Evolutionary conservation across 2,113 vertebrate genomes (phyloP).

Genomic region (Charadrius vociferus): DNA sequence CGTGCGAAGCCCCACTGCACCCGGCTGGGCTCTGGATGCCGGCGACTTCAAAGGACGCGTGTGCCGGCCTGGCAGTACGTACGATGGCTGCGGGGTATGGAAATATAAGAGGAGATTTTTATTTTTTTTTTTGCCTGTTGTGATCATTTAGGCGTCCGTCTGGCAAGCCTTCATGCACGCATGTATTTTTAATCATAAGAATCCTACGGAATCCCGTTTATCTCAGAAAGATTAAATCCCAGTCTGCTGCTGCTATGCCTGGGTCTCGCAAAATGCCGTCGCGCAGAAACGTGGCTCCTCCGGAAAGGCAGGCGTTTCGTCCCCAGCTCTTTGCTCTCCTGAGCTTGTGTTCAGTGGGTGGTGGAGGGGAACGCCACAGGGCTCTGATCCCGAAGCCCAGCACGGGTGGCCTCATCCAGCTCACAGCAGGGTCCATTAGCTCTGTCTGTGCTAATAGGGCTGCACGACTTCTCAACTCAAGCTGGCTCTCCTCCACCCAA

Average conservation of each 20-base stretch:
- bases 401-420: background rate
- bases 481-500: background rate
- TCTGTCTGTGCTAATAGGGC: background rate
- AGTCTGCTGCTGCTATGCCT: background rate
- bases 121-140: background rate
- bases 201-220: background rate
- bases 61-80: background rate
- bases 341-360: rapidly evolving
- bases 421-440: too few species aligned
- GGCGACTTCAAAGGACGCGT: rapidly evolving
- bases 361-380: rapidly evolving
- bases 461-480: background rate
- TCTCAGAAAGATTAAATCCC: background rate
- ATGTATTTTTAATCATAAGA: background rate
- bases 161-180: background rate
- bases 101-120: background rate
- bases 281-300: rapidly evolving
- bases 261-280: rapidly evolving
- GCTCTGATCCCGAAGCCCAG: rapidly evolving
- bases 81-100: rapidly evolving
- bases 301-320: background rate
- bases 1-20: background rate
- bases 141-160: background rate
- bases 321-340: background rate
- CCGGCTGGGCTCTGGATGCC: background rate